A percentile compares a stretch with the other conserved stretches of the same genome.
phyloP scores from a whole-genome alignment of 1,140 invertebrate species.

The Drosophila simulans region DNA sequence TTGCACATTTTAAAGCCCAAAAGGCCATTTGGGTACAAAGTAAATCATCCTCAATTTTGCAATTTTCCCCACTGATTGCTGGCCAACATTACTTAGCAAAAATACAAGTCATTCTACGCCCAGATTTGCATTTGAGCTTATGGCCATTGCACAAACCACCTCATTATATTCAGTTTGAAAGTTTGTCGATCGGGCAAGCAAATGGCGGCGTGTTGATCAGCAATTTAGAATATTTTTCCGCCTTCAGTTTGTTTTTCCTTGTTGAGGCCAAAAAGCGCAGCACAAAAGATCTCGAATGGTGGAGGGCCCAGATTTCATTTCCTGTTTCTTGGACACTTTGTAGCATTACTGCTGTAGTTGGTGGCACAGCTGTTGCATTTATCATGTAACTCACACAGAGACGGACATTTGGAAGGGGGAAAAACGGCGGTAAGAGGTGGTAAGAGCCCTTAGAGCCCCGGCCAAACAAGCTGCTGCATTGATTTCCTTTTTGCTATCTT shows the following conservation, averaged over 20 bases:
- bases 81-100: slow-evolving; percentile 14
- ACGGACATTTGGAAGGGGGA: slow-evolving; percentile 3
- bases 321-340: slow-evolving; percentile 59
- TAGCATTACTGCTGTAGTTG: slow-evolving; percentile 3
- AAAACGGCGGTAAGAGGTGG: background rate
- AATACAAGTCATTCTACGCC: slow-evolving; percentile 28
- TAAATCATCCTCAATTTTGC: slow-evolving; percentile 14
- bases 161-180: slow-evolving; percentile 41
- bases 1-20: background rate
- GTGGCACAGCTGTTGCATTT: slow-evolving; percentile 76
- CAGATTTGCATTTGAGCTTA: slow-evolving; percentile 26
- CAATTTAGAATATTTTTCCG: slow-evolving; percentile 77
- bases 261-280: slow-evolving; percentile 35
- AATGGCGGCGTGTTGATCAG: slow-evolving; percentile 72
- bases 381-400: slow-evolving; percentile 72
- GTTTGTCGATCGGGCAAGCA: slow-evolving; percentile 40
- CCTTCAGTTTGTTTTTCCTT: slow-evolving; percentile 25
- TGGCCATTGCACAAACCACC: slow-evolving; percentile 33
- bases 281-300: slow-evolving; percentile 24
- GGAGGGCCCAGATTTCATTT: slow-evolving; percentile 57
- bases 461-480: slow-evolving; percentile 62
- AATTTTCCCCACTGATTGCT: slow-evolving; percentile 4
- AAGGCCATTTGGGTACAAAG: too few relatives aligned
- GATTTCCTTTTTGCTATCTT: slow-evolving; percentile 81
- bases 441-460: slow-evolving; percentile 58